phyloP scores from a whole-genome alignment of 2,113 vertebrate species.

The Toxostoma redivivum region DNA sequence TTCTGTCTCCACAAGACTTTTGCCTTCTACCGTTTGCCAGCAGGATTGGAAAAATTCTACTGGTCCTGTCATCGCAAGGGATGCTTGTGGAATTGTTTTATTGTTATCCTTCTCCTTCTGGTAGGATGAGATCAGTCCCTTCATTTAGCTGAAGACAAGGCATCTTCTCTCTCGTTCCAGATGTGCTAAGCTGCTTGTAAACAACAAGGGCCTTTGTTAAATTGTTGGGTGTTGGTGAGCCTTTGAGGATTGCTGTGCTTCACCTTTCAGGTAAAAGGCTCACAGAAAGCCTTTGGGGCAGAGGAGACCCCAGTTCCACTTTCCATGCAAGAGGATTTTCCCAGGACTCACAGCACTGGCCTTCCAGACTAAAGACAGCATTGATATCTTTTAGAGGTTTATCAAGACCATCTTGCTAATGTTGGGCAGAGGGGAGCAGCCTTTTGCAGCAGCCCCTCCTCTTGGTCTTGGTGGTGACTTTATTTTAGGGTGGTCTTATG shows the following conservation, averaged over 20 bases:
- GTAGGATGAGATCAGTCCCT: background rate
- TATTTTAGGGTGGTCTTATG: background rate
- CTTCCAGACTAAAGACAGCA: background rate
- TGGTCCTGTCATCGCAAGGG: background rate
- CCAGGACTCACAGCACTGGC: background rate
- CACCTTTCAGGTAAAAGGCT: background rate
- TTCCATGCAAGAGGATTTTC: background rate
- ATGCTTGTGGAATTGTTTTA: background rate
- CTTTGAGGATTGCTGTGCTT: background rate
- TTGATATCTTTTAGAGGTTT: background rate
- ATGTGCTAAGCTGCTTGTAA: background rate
- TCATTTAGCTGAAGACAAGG: conserved; percentile 1
- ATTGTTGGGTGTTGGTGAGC: fast-evolving
- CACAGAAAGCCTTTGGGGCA: background rate
- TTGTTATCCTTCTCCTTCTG: conserved; percentile 6
- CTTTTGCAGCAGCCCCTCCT: background rate
- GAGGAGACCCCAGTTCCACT: background rate
- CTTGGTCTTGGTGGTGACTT: background rate
- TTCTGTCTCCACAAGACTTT: conserved; percentile 7
- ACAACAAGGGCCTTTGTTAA: background rate
- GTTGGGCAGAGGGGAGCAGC: background rate
- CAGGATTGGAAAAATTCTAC: conserved; percentile 5
- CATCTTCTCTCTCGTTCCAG: background rate
- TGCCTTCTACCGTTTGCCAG: conserved; percentile 33
- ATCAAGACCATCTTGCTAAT: background rate